Base-by-base conservation (phyloP, 1,140 invertebrate genomes). In the Cepaea nemoralis region DNA sequence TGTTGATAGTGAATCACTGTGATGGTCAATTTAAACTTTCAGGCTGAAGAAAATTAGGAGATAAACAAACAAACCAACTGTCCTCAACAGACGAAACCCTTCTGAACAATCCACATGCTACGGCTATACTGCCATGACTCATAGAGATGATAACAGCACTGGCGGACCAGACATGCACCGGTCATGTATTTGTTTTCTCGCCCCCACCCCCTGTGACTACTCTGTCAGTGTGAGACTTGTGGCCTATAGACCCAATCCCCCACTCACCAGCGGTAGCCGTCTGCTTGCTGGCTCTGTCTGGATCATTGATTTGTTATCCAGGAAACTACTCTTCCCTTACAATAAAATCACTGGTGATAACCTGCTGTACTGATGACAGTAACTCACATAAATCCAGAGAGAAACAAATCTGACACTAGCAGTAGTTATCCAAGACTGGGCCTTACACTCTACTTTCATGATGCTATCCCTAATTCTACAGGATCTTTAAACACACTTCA, bases 211-310 rank as follows among this genome's bases (percentile, higher is more conserved):
- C 1, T 1, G n/a, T n/a, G n/a, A n/a, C n/a, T n/a, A n/a, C n/a
- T 14, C 22, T 31, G 59, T 31, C 59, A 31, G 59, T 63, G 59
- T 19, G 40, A 75, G 73, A 50, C 42, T 75, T 33, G 48, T 75
- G 73, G 73, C 73, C 73, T 75, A 75, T 22, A 75, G 73, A 75
- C 73, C 73, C 73, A 50, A 45, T 75, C 19, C 73, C 73, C 45
- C 42, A 75, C 42, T 75, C 42, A 55, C 73, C 42, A 75, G 31
- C 8, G 16, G 31, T 33, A 27, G 35, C 45, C 22, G 24, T 33
- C 45, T 22, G 27, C 40, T 75, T 39, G 35, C 59, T 35, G 16
- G 73, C 45, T 50, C 73, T 75, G 42, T 75, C 73, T 50, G 45
- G 73, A 35, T 50, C 73, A 75, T 75, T 75, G 73, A 75, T 75